These are phyloP conservation scores for Adineta ricciae DNA, from an alignment of 2,888 invertebrate species.

Conservation along the genomic window DNA sequence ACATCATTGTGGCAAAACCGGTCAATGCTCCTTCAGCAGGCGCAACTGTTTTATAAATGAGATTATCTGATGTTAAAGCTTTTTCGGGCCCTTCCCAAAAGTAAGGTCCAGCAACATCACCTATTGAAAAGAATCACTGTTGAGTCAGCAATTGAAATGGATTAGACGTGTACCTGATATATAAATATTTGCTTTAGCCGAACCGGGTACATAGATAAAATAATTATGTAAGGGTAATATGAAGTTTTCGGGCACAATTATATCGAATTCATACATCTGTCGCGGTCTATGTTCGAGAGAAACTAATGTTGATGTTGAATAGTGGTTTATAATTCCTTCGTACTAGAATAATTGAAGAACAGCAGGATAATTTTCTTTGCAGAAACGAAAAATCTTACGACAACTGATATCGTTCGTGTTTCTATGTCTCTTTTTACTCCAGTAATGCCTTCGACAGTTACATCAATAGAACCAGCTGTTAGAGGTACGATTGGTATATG, in stretches of 20 bases:
- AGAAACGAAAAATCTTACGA: neutral
- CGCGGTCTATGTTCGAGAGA: constrained; percentile 62
- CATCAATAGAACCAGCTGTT: neutral
- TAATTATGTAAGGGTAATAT: constrained; percentile 78
- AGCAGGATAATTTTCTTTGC: neutral
- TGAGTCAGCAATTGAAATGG: too few relatives aligned
- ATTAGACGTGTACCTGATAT: neutral
- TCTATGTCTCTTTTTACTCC: neutral
- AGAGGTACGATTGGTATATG: neutral
- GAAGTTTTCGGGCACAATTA: constrained; percentile 81
- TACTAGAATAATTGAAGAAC: neutral
- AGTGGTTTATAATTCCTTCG: constrained; percentile 70
- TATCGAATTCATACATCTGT: constrained; percentile 84
- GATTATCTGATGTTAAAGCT: neutral
- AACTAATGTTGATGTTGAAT: constrained; percentile 81
- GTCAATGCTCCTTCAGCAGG: constrained; percentile 84
- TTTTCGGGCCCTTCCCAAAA: constrained; percentile 39
- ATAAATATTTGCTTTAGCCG: constrained; percentile 60
- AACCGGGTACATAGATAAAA: constrained; percentile 84
- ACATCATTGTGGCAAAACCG: constrained; percentile 85
- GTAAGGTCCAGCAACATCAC: constrained; percentile 55
- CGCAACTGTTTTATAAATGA: constrained; percentile 38
- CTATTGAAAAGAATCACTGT: constrained; percentile 47
- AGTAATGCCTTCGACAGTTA: neutral
- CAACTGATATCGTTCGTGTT: neutral